Evolutionary conservation across 2,797 vertebrate genomes (phyloP).

Genomic region (Hoplostethus mediterraneus): DNA sequence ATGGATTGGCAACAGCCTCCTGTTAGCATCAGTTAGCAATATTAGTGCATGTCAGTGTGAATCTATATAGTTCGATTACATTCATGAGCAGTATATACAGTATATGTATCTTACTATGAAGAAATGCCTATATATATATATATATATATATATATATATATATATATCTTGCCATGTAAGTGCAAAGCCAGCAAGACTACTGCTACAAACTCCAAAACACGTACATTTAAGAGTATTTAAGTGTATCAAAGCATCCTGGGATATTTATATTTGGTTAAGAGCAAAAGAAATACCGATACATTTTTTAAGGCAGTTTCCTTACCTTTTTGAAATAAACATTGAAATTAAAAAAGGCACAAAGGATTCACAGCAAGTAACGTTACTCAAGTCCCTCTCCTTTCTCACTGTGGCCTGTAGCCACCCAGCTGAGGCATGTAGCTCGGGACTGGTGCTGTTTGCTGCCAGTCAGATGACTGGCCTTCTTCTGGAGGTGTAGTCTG

Average conservation of each 20-base stretch:
- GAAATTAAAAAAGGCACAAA: constrained; percentile 25
- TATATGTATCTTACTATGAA: constrained; percentile 7
- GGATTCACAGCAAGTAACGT: not conserved
- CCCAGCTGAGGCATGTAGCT: constrained; percentile 91
- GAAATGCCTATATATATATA: not conserved
- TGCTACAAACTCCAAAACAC: constrained; percentile 15
- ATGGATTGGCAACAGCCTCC: not conserved
- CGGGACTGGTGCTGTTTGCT: constrained; percentile 24
- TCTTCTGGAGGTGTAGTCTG: constrained; percentile 64
- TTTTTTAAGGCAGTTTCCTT: not conserved
- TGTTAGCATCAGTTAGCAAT: no score
- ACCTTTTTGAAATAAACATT: constrained; percentile 18
- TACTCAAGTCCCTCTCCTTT: not conserved
- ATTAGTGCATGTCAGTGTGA: constrained; percentile 25
- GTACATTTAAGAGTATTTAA: constrained; percentile 8
- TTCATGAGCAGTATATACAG: constrained; percentile 28
- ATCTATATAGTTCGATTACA: constrained; percentile 28
- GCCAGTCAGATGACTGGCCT: constrained; percentile 63
- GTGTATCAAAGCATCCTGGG: not conserved
- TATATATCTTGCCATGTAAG: not conserved
- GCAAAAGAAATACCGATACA: constrained; percentile 15
- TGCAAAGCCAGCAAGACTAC: constrained; percentile 18
- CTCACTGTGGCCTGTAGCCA: constrained; percentile 92
- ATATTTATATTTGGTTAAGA: constrained; percentile 12
- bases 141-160: no score